Base-by-base conservation (phyloP, 2,888 invertebrate genomes). In the Tenthredo livida region DNA sequence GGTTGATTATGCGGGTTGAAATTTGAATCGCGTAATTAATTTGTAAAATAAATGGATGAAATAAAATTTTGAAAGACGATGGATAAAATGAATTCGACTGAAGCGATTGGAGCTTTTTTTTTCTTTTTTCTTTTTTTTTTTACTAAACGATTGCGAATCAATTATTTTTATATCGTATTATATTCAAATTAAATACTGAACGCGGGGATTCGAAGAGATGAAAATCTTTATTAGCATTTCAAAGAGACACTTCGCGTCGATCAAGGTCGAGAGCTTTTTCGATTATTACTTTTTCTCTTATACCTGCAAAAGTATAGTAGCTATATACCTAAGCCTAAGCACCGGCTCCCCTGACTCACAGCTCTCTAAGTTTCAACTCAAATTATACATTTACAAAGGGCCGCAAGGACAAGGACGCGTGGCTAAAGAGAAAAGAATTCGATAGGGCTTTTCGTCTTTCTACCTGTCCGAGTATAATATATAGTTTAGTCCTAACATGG, bases 311-410 rank as follows among this genome's bases (percentile, higher is more conserved):
- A 65, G 65, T 29, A 37, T 37, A 15, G 65, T 29, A 29, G 29
- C 2, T 33, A n/a, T 54, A 58, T 21, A n/a, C 21, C n/a, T 10
- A 10, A 21, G 58, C 21, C 21, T 58, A 61, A 61, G 25, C 25
- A 61, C 61, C 67, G 67, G 17, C 67, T 33, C 33, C 67, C 33
- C 33, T 67, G 7, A 43, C 43, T 43, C 43, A 25, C 40, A 43
- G 7, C 21, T 73, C 73, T 47, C 10, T n/a, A 73, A 25, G 9
- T 25, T 73, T 73, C 25, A 73, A 73, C 43, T 40, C 43, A 15
- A 73, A 73, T 73, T 73, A 73, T 43, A 43, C 10, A 73, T 73
- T 73, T 73, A 73, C 73, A 73, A 73, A 73, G 73, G 12, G 21
- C 21, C 25, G 43, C 54, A 15, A 5, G 54, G 7, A 77, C 9